A percentile compares a stretch with the other conserved stretches of the same genome.
Conservation (phyloP, 2,797 vertebrate species). For the Tokudaia tokunoshimensis region DNA sequence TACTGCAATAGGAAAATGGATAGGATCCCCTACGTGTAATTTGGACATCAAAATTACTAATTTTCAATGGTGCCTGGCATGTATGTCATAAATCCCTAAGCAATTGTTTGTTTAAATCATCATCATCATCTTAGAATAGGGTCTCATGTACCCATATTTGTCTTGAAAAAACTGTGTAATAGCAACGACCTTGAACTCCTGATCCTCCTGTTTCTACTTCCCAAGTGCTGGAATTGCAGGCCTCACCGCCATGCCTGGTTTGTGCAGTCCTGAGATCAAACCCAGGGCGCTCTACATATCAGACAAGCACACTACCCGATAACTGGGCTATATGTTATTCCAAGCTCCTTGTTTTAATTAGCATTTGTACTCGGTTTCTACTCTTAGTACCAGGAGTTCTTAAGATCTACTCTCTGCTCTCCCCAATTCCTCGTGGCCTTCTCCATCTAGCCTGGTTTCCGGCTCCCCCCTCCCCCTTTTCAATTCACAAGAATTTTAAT, state of each 20-base stretch:
- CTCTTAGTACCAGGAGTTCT: neutral
- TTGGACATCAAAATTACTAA: slow-evolving; percentile 69
- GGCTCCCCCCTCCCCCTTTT: neutral
- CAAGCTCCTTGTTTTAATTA: neutral
- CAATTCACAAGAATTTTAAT: neutral
- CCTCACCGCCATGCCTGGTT: neutral
- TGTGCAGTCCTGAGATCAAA: neutral
- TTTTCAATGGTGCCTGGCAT: slow-evolving; percentile 64
- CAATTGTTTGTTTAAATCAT: neutral
- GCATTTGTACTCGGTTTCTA: slow-evolving; percentile 1
- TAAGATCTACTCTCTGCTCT: slow-evolving; percentile 1
- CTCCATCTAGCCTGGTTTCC: neutral
- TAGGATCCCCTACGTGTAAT: slow-evolving; percentile 69
- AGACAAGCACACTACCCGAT: no score
- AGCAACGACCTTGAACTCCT: neutral
- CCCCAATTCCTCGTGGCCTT: rapidly evolving
- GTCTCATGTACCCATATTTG: neutral
- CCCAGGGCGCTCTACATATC: neutral
- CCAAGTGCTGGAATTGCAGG: neutral
- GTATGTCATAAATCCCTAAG: slow-evolving; percentile 61
- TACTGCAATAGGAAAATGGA: slow-evolving; percentile 71
- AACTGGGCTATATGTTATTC: no score
- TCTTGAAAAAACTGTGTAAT: neutral
- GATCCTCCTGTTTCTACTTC: neutral
- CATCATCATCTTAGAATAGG: neutral